Percentiles rank a stretch among this genome's conserved stretches.
These are phyloP conservation scores for Synergus laeviventris DNA, from an alignment of 2,888 invertebrate species.

Conservation along the genomic window DNA sequence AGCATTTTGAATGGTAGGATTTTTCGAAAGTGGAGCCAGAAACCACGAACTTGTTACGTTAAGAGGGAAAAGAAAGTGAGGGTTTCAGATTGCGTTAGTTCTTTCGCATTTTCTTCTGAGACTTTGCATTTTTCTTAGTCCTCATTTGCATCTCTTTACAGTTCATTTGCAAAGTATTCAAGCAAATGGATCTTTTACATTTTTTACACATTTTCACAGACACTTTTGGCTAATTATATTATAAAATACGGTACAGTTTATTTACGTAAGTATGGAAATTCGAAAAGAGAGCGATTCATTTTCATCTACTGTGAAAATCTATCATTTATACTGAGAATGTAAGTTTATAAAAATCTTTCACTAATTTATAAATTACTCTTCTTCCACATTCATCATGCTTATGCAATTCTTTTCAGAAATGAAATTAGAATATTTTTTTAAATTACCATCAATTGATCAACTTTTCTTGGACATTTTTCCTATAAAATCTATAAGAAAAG, in stretches of 20 bases:
- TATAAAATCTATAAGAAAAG: background rate
- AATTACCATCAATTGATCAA: background rate
- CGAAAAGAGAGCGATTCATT: too few relatives aligned
- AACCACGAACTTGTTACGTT: background rate
- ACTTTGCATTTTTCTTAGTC: background rate
- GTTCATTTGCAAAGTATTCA: background rate
- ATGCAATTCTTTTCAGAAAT: too few relatives aligned
- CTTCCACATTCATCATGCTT: too few relatives aligned
- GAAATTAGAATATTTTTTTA: too few relatives aligned
- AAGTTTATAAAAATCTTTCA: too few relatives aligned
- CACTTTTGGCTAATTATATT: too few relatives aligned
- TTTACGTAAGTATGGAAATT: too few relatives aligned
- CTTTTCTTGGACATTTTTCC: background rate
- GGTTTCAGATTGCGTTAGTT: background rate
- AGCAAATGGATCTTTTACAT: background rate
- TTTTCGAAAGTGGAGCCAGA: background rate
- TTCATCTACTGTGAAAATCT: too few relatives aligned
- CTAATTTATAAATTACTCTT: too few relatives aligned
- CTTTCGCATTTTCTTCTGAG: background rate
- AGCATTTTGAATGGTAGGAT: background rate
- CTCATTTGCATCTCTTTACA: slow-evolving; percentile 4
- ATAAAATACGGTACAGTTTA: too few relatives aligned
- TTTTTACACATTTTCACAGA: background rate
- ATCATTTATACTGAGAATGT: too few relatives aligned
- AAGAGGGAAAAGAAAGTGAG: background rate